Evolutionary conservation across 2,113 vertebrate genomes (phyloP).

Genomic region (Furnarius figulus): DNA sequence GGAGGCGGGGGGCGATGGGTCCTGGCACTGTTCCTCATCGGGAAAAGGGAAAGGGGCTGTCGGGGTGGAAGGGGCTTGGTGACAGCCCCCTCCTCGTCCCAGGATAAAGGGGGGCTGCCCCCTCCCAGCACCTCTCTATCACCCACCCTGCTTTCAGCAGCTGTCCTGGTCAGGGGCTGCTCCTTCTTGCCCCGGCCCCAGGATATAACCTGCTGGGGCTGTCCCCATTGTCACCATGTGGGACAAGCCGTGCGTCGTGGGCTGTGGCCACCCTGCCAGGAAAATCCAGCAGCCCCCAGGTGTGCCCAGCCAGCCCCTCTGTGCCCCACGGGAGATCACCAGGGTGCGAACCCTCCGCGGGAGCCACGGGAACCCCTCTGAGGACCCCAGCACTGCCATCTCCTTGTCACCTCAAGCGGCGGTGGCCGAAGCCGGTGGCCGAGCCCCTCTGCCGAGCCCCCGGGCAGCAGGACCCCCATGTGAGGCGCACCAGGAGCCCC

Average conservation of each 20-base stretch:
- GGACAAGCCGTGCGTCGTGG: fast-evolving
- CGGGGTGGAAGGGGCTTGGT: not conserved
- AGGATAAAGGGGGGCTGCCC: not conserved
- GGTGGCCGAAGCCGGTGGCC: not conserved
- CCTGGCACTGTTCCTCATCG: fast-evolving
- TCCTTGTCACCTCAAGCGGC: not conserved
- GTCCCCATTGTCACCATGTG: fast-evolving
- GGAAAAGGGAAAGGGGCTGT: not conserved
- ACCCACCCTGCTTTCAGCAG: not conserved
- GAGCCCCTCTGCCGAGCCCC: not conserved
- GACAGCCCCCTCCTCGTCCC: not conserved
- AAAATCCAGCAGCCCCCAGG: not conserved
- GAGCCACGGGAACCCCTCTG: not conserved
- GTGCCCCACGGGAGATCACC: not conserved
- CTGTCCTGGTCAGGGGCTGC: fast-evolving
- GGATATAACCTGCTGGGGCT: not conserved
- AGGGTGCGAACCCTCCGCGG: too few species aligned
- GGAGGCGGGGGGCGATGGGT: fast-evolving
- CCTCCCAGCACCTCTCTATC: too few species aligned
- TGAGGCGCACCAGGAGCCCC: not conserved
- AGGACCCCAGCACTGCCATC: not conserved
- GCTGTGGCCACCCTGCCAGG: not conserved
- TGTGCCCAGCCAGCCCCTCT: not conserved
- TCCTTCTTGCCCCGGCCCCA: not conserved
- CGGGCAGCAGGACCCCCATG: not conserved